Percentiles rank a stretch among this genome's conserved stretches.
Evolutionary conservation across 2,888 invertebrate genomes (phyloP).

Genomic region (Diaphora mendica): DNA sequence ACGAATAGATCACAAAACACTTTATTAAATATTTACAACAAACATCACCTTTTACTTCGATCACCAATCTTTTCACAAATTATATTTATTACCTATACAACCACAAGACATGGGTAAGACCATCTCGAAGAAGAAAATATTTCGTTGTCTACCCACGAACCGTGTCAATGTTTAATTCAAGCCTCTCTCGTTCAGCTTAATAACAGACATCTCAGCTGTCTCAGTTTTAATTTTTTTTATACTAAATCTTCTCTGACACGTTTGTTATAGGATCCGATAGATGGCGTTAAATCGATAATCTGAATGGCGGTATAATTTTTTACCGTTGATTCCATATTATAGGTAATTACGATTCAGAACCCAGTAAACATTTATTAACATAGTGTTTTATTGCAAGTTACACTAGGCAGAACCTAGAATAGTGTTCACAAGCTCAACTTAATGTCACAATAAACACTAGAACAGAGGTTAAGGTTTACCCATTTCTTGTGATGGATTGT

Average conservation of each 20-base stretch:
- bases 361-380: no score
- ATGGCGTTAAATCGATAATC: no score
- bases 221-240: no score
- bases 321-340: no score
- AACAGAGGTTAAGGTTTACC: not conserved
- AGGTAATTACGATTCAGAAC: no score
- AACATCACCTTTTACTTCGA: slow-evolving; percentile 13
- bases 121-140: not conserved
- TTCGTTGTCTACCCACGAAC: not conserved
- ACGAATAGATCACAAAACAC: slow-evolving; percentile 10
- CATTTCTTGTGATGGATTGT: slow-evolving; percentile 1
- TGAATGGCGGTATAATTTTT: no score
- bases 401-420: no score
- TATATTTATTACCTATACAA: slow-evolving; percentile 15
- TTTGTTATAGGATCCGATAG: no score
- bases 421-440: not conserved
- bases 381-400: no score
- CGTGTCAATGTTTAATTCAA: not conserved
- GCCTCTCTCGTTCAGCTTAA: not conserved
- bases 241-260: no score
- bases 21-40: slow-evolving; percentile 44
- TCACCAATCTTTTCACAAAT: slow-evolving; percentile 14
- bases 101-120: slow-evolving; percentile 10
- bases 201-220: not conserved
- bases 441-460: not conserved